Base-by-base conservation (phyloP, 2,888 invertebrate species). In the Hyalella azteca region DNA sequence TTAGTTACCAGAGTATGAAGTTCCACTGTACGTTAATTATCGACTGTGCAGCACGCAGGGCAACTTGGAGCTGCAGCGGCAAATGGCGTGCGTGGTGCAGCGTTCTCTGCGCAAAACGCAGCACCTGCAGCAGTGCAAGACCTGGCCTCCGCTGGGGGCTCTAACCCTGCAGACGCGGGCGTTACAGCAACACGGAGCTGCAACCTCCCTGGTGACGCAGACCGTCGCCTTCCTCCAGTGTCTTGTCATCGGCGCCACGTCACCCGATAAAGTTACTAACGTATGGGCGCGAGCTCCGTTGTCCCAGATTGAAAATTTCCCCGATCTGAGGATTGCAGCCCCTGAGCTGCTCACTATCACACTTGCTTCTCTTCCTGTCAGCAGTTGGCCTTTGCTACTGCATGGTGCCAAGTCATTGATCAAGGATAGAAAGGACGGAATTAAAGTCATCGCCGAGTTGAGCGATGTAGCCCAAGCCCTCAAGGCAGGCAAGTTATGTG, bases 91-190 rank as follows among this genome's bases (percentile, higher is more conserved):
- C 45, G 75, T 39, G 22, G 75, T 75, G 26, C 7, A 75, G 11
- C 26, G 36, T 5, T 13, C 29, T 9, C 45, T 75, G 40, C 41
- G 45, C 41, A 45, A 75, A 22, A n/a, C 40, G 13, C 36, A 41
- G n/a, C 32, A 36, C 36, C 32, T 19, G 36, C 66, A 36, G 39
- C 66, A 36, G 3, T 36, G 66, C 45, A 75, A 45, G 13, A 41
- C 26, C 2, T 75, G 75, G 75, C 75, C 45, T 7, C 2, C 75
- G 1, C 75, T 75, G 40, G 40, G 41, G 45, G n/a, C 40, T 11
- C 75, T 75, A 19, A 22, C 29, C 22, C 75, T 75, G 40, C 75
- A 75, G 36, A 75, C 75, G 13, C 75, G 45, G 13, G 22, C 40
- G n/a, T 45, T 75, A 32, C 75, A 45, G 29, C 75, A 41, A 45